Evolutionary conservation across 2,113 vertebrate species (phyloP), one percentile per base, ranked within the genome.

Genomic region (Ciconia maguari): DNA sequence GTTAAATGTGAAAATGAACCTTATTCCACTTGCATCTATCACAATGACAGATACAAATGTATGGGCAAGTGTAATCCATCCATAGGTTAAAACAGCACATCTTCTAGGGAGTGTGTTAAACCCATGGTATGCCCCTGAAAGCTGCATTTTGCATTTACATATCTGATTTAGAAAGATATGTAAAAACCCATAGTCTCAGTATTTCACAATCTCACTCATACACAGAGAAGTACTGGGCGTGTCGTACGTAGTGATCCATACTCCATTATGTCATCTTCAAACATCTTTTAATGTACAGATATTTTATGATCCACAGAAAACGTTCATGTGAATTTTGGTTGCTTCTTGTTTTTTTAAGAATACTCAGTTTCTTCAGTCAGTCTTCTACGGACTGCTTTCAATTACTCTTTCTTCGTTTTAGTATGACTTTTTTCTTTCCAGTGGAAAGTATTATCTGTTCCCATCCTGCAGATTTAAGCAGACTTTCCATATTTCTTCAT

Each of bases 1-100:
- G 58, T 87, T 91, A 95, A 88, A 93, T 86, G 70, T 66, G 91
- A 83, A 93, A 95, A 85, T 71, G 46, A 93, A 54, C 62, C 58
- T 65, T 52, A 71, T 41, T 91, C 29, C 7, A 7, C 44, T 83
- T 87, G 29, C 58, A 51, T 97, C 76, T 54, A 34, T 94, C 92
- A 77, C 54, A 19, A 4, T 82, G 91, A 34, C 54, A 71, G 88
- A 30, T 90, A 60, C 13, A 75, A 77, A 71, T 27, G 34, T 61
- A 38, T 52, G 70, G 83, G 41, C 52, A 58, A 68, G 42, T 36
- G 27, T 41, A 57, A 84, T 74, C 65, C 30, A 52, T 78, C 17
- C 26, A 13, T 15, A 72, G 48, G 32, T 81, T 89, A 72, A 74
- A 90, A 12, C 20, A 66, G 22, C 17, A 12, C 15, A 26, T 62